Evolutionary conservation across 2,113 vertebrate genomes (phyloP).

Genomic region (Pachyramphus minor): DNA sequence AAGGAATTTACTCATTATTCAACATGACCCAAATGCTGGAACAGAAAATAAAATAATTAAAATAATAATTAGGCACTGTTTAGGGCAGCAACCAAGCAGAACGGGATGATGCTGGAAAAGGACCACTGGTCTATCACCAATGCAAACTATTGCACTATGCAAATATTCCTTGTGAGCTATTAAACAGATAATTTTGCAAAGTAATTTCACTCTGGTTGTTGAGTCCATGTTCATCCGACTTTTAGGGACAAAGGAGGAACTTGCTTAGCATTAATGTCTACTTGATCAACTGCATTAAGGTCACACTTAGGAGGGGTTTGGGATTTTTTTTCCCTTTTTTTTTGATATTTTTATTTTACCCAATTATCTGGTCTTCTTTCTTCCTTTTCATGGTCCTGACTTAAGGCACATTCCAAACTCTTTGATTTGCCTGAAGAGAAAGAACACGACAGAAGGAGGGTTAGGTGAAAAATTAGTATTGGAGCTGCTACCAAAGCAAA

Average conservation of each 20-base stretch:
- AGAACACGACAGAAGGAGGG: rapidly evolving
- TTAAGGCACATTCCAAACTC: not conserved
- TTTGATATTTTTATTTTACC: not conserved
- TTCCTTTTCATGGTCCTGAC: not conserved
- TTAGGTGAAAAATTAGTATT: not conserved
- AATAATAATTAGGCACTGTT: not conserved
- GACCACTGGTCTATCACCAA: not conserved
- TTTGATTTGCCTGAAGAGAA: not conserved
- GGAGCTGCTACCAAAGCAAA: not conserved
- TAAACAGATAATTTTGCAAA: not conserved
- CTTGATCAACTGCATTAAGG: not conserved
- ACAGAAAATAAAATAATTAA: not conserved
- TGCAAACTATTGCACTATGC: not conserved
- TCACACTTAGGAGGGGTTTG: not conserved
- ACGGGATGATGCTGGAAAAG: not conserved
- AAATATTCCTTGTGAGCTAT: not conserved
- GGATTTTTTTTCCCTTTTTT: rapidly evolving
- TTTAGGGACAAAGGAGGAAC: not conserved
- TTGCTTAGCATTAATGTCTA: not conserved
- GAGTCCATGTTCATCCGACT: not conserved
- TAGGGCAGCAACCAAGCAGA: not conserved
- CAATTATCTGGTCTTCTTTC: not conserved
- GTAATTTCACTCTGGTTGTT: not conserved
- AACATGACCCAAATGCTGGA: not conserved
- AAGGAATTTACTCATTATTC: not conserved